Percentiles rank a stretch among this genome's conserved stretches.
Conservation (phyloP, 2,888 invertebrate genomes). For the Actias luna region DNA sequence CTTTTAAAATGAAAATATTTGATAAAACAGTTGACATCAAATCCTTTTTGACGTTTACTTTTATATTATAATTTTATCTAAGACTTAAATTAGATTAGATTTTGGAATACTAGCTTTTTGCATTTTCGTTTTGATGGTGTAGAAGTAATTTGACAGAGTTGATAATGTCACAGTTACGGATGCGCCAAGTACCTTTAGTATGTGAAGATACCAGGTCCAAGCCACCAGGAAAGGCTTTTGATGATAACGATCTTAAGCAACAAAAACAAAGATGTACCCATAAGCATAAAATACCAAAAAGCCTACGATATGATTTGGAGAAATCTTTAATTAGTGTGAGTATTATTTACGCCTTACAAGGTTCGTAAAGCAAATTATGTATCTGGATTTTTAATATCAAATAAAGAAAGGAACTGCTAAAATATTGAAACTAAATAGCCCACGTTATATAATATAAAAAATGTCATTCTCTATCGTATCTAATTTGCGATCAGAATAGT, state of each 20-base stretch:
- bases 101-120: slow-evolving; percentile 24
- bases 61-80: slow-evolving; percentile 36
- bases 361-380: slow-evolving; percentile 19
- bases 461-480: too few species aligned
- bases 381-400: not conserved
- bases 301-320: slow-evolving; percentile 64
- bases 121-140: slow-evolving; percentile 25
- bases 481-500: too few species aligned
- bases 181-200: slow-evolving; percentile 33
- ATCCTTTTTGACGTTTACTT: slow-evolving; percentile 42
- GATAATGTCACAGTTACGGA: slow-evolving; percentile 48
- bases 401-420: not conserved
- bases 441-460: too few species aligned
- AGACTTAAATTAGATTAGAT: slow-evolving; percentile 20
- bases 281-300: slow-evolving; percentile 60
- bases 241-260: slow-evolving; percentile 32
- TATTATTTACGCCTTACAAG: slow-evolving; percentile 21
- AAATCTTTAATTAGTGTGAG: slow-evolving; percentile 70
- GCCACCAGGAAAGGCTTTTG: slow-evolving; percentile 32
- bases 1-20: slow-evolving; percentile 21
- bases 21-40: slow-evolving; percentile 49
- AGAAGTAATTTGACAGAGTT: slow-evolving; percentile 19
- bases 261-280: slow-evolving; percentile 40
- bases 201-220: slow-evolving; percentile 18
- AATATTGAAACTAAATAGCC: not conserved